These are phyloP conservation scores for Xanthorhoe spadicearia DNA, from an alignment of 2,888 invertebrate species.

Conservation along the genomic window DNA sequence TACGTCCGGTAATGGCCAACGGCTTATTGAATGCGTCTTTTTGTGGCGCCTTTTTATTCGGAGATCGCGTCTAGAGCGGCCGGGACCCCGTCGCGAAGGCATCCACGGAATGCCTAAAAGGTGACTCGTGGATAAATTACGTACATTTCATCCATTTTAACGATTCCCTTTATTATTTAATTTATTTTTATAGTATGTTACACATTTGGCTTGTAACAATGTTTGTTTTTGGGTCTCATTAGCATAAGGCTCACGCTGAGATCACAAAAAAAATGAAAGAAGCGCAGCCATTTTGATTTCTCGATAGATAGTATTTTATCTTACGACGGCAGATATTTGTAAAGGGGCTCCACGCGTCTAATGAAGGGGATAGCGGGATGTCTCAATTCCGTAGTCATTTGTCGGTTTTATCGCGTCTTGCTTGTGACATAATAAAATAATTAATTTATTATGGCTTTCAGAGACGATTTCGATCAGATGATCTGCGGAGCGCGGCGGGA, in stretches of 20 bases:
- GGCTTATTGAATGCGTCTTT: slow-evolving; percentile 83
- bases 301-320: slow-evolving; percentile 71
- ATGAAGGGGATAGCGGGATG: slow-evolving; percentile 81
- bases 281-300: slow-evolving; percentile 72
- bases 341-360: slow-evolving; percentile 68
- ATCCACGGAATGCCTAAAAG: slow-evolving; percentile 83
- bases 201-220: slow-evolving; percentile 83
- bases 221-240: slow-evolving; percentile 84
- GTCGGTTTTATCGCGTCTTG: slow-evolving; percentile 75
- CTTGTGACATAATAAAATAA: slow-evolving; percentile 82
- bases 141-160: slow-evolving; percentile 84
- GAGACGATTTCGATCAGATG: slow-evolving; percentile 79
- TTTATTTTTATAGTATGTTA: slow-evolving; percentile 84
- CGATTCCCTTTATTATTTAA: slow-evolving; percentile 84
- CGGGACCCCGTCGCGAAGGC: slow-evolving; percentile 80
- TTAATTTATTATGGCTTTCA: slow-evolving; percentile 78
- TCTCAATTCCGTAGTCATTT: slow-evolving; percentile 80
- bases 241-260: slow-evolving; percentile 81
- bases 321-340: slow-evolving; percentile 69
- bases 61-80: slow-evolving; percentile 79
- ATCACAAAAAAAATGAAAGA: slow-evolving; percentile 57
- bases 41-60: slow-evolving; percentile 84
- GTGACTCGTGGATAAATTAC: slow-evolving; percentile 85
- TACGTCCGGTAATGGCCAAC: slow-evolving; percentile 80
- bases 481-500: slow-evolving; percentile 73